phyloP scores from a whole-genome alignment of 2,797 vertebrate species.

The Crocodylus rhombifer region DNA sequence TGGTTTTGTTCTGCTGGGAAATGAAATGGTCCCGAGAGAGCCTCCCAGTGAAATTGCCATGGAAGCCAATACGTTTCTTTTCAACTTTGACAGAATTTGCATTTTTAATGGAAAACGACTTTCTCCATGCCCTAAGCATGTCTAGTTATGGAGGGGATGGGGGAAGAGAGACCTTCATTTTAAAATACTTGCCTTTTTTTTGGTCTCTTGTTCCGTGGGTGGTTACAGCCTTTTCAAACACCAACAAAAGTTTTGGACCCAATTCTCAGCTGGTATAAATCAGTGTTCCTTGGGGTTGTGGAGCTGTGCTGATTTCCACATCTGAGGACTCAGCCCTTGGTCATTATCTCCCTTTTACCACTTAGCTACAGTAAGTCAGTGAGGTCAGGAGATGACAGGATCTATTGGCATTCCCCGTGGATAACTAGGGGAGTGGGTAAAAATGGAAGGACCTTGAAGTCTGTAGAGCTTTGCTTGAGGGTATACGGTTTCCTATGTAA shows the following conservation, averaged over 20 bases:
- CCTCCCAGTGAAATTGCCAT: neutral
- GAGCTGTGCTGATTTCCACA: neutral
- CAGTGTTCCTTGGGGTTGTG: neutral
- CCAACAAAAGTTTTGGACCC: neutral
- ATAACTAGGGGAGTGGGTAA: too few species aligned
- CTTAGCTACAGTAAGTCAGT: too few species aligned
- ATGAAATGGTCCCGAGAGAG: neutral
- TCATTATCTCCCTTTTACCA: neutral
- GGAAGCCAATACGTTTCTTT: neutral
- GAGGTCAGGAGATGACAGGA: too few species aligned
- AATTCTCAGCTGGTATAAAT: neutral
- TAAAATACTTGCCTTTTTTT: neutral
- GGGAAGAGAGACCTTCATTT: neutral
- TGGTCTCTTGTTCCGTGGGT: neutral
- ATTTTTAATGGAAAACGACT: neutral
- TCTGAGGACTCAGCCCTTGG: neutral
- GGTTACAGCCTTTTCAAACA: neutral
- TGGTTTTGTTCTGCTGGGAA: neutral
- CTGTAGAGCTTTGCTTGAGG: too few species aligned
- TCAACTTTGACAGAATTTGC: neutral
- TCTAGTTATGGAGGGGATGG: neutral
- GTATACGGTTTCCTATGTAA: too few species aligned
- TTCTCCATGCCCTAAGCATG: neutral
- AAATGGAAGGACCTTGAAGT: too few species aligned
- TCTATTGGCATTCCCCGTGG: too few species aligned